Evolutionary conservation across 2,113 vertebrate species (phyloP).

Genomic region (Pomatorhinus ruficollis): DNA sequence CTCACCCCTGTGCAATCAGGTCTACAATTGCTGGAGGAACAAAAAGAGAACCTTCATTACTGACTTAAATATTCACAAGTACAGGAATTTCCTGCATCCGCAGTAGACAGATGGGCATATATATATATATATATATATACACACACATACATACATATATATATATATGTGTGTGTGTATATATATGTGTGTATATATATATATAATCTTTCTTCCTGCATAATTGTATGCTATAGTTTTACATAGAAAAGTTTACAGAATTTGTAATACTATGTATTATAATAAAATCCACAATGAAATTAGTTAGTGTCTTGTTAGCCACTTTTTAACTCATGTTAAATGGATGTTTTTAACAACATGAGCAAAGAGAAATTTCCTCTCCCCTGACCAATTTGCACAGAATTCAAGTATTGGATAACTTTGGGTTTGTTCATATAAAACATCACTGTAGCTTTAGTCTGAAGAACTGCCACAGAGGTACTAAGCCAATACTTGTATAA

Average conservation of each 20-base stretch:
- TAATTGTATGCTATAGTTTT: neutral
- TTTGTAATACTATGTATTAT: neutral
- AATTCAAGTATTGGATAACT: neutral
- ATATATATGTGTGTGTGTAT: no score
- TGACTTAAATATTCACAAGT: neutral
- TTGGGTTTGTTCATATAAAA: neutral
- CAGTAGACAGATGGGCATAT: neutral
- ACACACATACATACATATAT: neutral
- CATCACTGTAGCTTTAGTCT: neutral
- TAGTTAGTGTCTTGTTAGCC: neutral
- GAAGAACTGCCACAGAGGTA: neutral
- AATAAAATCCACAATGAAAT: neutral
- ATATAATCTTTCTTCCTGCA: neutral
- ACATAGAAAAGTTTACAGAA: neutral
- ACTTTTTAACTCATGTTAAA: neutral
- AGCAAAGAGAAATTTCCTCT: neutral
- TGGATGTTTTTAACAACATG: neutral
- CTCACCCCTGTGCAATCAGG: accelerated
- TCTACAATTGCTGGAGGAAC: neutral
- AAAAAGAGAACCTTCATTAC: neutral
- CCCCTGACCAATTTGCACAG: neutral
- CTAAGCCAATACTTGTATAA: neutral
- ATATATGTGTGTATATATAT: no score
- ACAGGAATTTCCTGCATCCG: neutral
- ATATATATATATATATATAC: neutral